phyloP scores from a whole-genome alignment of 2,797 vertebrate genomes.

The Euphonia xanthogaster region DNA sequence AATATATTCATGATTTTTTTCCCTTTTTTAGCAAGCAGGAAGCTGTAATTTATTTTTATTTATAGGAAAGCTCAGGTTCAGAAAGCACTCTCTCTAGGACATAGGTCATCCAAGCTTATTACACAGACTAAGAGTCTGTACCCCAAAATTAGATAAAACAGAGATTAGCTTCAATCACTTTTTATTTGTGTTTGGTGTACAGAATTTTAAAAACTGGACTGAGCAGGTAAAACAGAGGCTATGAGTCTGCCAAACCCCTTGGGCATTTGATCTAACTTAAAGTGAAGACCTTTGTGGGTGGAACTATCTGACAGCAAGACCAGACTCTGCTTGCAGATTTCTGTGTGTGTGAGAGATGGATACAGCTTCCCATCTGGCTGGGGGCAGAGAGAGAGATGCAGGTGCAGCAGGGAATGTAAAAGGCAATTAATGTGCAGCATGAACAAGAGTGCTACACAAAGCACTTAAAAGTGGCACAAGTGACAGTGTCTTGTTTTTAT shows the following conservation, averaged over 20 bases:
- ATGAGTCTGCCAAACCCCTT: background rate
- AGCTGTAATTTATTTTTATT: background rate
- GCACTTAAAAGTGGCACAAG: background rate
- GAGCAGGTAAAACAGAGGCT: background rate
- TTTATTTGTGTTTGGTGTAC: background rate
- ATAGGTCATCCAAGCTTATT: background rate
- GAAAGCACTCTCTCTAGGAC: background rate
- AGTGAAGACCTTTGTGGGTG: background rate
- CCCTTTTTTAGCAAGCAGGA: background rate
- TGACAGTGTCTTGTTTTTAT: background rate
- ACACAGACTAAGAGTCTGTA: background rate
- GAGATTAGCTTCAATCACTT: background rate
- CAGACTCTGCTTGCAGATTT: background rate
- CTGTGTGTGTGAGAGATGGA: background rate
- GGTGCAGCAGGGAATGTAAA: slow-evolving; percentile 8
- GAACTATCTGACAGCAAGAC: background rate
- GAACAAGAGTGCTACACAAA: background rate
- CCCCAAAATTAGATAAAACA: background rate
- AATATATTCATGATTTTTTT: background rate
- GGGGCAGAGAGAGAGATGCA: background rate
- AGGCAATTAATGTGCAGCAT: background rate
- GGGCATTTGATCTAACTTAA: background rate
- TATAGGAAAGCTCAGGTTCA: background rate
- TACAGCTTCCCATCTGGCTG: background rate
- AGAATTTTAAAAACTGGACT: background rate